A percentile compares a stretch with the other conserved stretches of the same genome.
These are phyloP conservation scores for Trichomycterus rosablanca DNA, from an alignment of 2,113 vertebrate species.

Conservation along the genomic window DNA sequence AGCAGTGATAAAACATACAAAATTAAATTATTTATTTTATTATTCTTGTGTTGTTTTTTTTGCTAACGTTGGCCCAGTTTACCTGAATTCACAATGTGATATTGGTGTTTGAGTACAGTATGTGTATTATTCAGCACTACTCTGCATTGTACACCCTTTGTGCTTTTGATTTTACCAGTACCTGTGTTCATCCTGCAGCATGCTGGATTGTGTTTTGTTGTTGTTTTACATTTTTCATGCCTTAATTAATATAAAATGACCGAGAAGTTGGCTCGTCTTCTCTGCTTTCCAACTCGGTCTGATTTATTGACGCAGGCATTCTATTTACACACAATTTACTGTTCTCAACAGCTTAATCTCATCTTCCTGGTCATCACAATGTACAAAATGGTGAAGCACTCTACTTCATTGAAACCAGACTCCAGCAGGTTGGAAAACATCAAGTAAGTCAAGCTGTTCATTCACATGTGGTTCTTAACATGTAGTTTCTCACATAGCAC, in stretches of 20 bases:
- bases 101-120: neutral
- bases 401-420: conserved; percentile 98
- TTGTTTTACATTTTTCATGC: conserved; percentile 67
- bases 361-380: conserved; percentile 98
- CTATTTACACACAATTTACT: conserved; percentile 65
- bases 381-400: conserved; percentile 99
- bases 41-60: no score
- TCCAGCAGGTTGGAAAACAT: conserved; percentile 99
- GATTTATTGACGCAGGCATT: conserved; percentile 59
- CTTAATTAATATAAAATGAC: conserved; percentile 75
- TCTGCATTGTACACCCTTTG: conserved; percentile 5
- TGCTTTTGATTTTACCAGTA: conserved; percentile 48
- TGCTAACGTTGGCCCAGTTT: no score
- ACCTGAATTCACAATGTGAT: no score
- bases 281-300: neutral
- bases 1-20: no score
- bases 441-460: conserved; percentile 87
- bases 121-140: neutral
- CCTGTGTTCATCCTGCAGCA: conserved; percentile 50
- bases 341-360: conserved; percentile 92
- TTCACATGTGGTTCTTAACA: no score
- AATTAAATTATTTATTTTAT: no score
- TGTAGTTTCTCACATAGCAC: no score
- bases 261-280: conserved; percentile 69
- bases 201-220: conserved; percentile 71